Evolutionary conservation across 2,888 invertebrate species (phyloP).

Genomic region (Cephalotes varians): DNA sequence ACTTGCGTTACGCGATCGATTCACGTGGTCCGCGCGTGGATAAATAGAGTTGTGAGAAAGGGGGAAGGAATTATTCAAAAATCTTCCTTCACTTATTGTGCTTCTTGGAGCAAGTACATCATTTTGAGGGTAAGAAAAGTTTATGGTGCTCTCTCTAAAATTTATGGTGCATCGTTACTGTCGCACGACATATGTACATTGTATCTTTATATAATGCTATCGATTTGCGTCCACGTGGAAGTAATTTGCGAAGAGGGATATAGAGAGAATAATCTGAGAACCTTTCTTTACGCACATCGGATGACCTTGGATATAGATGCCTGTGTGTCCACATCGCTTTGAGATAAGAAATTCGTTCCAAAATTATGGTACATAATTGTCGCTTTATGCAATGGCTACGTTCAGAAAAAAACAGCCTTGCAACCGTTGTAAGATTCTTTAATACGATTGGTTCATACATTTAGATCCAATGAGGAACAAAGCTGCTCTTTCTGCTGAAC

Average conservation of each 20-base stretch:
- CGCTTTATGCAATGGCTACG: background rate
- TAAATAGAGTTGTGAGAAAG: background rate
- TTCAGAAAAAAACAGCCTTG: too few relatives aligned
- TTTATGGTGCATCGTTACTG: too few relatives aligned
- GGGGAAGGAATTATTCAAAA: background rate
- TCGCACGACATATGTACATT: too few relatives aligned
- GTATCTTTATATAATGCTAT: background rate
- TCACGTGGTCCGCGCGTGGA: background rate
- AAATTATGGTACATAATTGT: background rate
- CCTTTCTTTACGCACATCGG: background rate
- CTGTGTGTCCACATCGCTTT: too few relatives aligned
- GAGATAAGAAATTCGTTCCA: background rate
- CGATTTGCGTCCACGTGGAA: too few relatives aligned
- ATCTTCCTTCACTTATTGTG: background rate
- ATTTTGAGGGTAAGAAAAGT: too few relatives aligned
- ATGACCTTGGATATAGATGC: too few relatives aligned
- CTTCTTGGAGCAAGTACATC: background rate
- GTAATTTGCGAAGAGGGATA: background rate
- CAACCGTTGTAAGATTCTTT: too few relatives aligned
- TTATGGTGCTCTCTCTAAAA: too few relatives aligned
- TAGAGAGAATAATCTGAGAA: background rate
- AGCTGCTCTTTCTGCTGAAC: too few relatives aligned
- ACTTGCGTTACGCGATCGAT: background rate
- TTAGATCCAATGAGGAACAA: too few relatives aligned
- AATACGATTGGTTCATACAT: too few relatives aligned